Conservation (phyloP, 1,140 invertebrate genomes). For the Lordiphosa stackelbergi region DNA sequence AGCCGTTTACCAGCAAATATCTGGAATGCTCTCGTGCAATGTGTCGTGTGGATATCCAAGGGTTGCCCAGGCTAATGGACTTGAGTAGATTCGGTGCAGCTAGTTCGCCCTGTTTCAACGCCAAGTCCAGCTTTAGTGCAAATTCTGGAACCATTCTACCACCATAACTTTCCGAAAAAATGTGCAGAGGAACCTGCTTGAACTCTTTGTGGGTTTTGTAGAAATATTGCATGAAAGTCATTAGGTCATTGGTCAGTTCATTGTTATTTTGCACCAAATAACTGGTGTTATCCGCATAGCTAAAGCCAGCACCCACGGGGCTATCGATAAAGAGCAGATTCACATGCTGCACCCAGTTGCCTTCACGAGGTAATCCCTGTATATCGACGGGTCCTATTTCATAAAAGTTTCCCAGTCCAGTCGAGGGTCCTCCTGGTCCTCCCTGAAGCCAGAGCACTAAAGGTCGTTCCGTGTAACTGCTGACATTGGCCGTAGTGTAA, state of each 20-base stretch:
- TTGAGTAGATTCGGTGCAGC: conserved; percentile 81
- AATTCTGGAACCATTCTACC: conserved; percentile 94
- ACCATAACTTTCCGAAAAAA: conserved; percentile 93
- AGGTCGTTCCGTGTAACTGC: conserved; percentile 81
- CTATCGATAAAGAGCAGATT: conserved; percentile 93
- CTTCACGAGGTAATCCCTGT: conserved; percentile 82
- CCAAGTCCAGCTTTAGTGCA: conserved; percentile 79
- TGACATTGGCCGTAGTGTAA: conserved; percentile 82
- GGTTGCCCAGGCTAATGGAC: conserved; percentile 89
- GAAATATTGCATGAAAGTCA: conserved; percentile 84
- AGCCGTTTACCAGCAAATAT: conserved; percentile 79
- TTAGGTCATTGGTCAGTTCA: conserved; percentile 87
- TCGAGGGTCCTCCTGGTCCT: conserved; percentile 86
- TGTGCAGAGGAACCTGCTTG: conserved; percentile 85
- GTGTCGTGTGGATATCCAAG: conserved; percentile 92
- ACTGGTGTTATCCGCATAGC: conserved; percentile 83
- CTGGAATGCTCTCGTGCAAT: conserved; percentile 88
- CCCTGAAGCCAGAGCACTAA: conserved; percentile 89
- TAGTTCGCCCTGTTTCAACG: conserved; percentile 81
- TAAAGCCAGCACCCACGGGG: conserved; percentile 93
- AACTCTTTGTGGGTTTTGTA: conserved; percentile 82
- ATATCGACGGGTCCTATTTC: conserved; percentile 86
- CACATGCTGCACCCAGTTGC: conserved; percentile 87
- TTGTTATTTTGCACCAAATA: conserved; percentile 81
- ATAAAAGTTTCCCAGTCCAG: conserved; percentile 87